Percentiles rank a stretch among this genome's conserved stretches.
Evolutionary conservation across 2,113 vertebrate genomes (phyloP).

Genomic region (Taxidea taxus): DNA sequence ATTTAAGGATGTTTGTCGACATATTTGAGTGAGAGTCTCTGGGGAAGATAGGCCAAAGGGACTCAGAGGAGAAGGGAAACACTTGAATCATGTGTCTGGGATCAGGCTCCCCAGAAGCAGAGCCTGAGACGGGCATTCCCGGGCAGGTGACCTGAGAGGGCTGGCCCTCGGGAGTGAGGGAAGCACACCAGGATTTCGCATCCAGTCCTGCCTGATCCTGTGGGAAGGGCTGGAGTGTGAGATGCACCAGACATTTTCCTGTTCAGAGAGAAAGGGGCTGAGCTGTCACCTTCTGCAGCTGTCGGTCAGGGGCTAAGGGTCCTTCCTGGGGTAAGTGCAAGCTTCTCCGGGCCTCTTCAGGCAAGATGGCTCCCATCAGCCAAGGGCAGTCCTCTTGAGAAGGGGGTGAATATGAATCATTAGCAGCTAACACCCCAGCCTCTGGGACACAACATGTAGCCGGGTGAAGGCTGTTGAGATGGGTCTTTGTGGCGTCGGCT

Average conservation of each 20-base stretch:
- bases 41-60: fast-evolving
- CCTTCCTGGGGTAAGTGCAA: neutral
- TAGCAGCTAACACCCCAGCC: neutral
- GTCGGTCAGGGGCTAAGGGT: neutral
- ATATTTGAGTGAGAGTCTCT: fast-evolving
- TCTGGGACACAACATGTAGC: no score
- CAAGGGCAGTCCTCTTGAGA: neutral
- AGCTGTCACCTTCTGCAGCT: fast-evolving
- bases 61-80: neutral
- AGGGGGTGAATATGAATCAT: fast-evolving
- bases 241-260: neutral
- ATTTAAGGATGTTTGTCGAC: neutral
- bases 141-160: neutral
- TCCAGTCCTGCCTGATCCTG: neutral
- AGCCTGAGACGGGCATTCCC: no score
- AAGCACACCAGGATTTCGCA: neutral
- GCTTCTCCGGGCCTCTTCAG: neutral
- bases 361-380: neutral
- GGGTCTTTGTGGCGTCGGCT: fast-evolving
- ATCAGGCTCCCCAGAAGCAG: neutral
- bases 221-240: neutral
- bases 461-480: fast-evolving
- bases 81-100: fast-evolving
- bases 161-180: neutral
- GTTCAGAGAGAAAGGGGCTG: neutral